Percentiles rank a stretch among this genome's conserved stretches.
phyloP scores from a whole-genome alignment of 1,140 invertebrate species.

The Lepidurus arcticus region DNA sequence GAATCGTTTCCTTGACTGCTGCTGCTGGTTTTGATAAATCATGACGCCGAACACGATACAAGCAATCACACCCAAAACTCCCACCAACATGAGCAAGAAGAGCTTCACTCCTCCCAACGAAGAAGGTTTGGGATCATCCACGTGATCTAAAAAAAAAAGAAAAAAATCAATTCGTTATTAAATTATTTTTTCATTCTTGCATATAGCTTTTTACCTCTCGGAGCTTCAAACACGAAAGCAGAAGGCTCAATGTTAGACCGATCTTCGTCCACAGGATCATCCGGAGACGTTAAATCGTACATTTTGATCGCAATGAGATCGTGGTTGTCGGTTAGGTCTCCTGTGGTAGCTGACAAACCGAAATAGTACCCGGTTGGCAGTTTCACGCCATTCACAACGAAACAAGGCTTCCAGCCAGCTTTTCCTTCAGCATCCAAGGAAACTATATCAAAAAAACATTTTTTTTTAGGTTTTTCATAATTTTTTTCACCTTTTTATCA shows the following conservation, averaged over 20 bases:
- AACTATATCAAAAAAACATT: constrained; percentile 53
- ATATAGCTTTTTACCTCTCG: constrained; percentile 54
- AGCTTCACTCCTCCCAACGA: constrained; percentile 79
- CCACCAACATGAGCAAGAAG: constrained; percentile 74
- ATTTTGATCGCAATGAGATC: constrained; percentile 88
- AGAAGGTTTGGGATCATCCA: constrained; percentile 77
- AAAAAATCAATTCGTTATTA: constrained; percentile 25
- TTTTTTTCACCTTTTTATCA: no score
- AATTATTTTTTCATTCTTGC: constrained; percentile 25
- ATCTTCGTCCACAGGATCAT: constrained; percentile 48
- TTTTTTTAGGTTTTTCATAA: not conserved
- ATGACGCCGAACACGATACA: constrained; percentile 78
- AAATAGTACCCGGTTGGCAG: constrained; percentile 94
- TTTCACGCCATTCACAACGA: constrained; percentile 78
- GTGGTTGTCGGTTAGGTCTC: constrained; percentile 94
- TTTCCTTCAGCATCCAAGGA: constrained; percentile 87
- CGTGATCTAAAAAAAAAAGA: constrained; percentile 61
- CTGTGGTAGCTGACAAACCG: constrained; percentile 91
- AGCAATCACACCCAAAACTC: constrained; percentile 67
- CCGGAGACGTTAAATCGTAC: constrained; percentile 74
- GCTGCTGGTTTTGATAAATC: constrained; percentile 84
- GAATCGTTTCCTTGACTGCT: constrained; percentile 81
- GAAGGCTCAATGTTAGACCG: constrained; percentile 57
- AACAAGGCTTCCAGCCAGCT: constrained; percentile 88
- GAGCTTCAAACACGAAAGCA: constrained; percentile 72